Evolutionary conservation across 2,888 invertebrate species (phyloP), one percentile per base, ranked within the genome.

Genomic region (Eristalis arbustorum): DNA sequence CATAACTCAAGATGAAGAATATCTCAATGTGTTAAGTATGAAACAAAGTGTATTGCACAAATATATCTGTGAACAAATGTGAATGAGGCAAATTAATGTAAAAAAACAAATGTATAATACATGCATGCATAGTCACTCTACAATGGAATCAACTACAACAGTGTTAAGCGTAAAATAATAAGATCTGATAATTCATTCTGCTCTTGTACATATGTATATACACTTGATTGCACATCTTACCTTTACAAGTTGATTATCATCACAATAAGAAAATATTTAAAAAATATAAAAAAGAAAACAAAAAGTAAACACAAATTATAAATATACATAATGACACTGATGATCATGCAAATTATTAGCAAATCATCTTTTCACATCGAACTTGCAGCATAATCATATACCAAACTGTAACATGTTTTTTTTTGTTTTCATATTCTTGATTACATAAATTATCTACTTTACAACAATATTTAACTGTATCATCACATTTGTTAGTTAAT

Each of bases 331-430:
- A 80, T 72, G 72, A 84, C 88, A 88, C 73, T 67, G 64, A 72
- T 84, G 57, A 84, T 66, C 88, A 88, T 88, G 88, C 88, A 88
- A 83, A 87, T 87, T 87, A 82, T 79, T 87, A 88, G 88, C 84
- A 88, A 88, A 84, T 73, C 84, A 88, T 88, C 84, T 79, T 79
- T 80, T 88, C 88, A 88, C 88, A 88, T 84, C 84, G 79, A 88
- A 84, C 88, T 88, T 88, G 88, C 88, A 88, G 88, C 88, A 88
- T 88, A 78, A 84, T 88, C 80, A 84, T 84, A 76, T 88, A 87
- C 78, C 83, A 87, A 79, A 87, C 87, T 78, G 81, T 81, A 77
- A 82, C 34, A 23, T 73, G 73, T 28, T 66, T 72, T 79, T 25
- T 66, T 72, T 77, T 61, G 25, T 63, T 69, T 59, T 59, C 37